phyloP scores from a whole-genome alignment of 2,113 vertebrate species.

The Dicerorhinus sumatrensis region DNA sequence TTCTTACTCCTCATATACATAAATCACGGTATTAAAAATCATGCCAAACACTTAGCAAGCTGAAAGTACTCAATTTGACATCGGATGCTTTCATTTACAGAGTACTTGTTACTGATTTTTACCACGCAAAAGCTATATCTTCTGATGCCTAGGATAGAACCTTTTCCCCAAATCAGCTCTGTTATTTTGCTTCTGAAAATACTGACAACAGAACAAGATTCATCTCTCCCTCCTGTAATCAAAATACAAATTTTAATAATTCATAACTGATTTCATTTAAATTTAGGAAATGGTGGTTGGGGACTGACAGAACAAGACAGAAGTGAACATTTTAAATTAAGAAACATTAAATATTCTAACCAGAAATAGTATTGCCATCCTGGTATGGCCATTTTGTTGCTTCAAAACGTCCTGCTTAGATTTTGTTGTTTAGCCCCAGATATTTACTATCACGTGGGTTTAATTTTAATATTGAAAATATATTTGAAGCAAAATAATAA shows the following conservation, averaged over 20 bases:
- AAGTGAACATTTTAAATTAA: neutral
- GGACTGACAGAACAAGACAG: neutral
- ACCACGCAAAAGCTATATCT: neutral
- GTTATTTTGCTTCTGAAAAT: neutral
- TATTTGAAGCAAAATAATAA: conserved; percentile 19
- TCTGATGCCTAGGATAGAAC: neutral
- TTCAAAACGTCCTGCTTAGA: neutral
- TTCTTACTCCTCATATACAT: neutral
- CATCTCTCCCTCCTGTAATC: neutral
- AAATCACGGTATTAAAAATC: neutral
- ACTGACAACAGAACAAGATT: neutral
- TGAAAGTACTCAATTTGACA: neutral
- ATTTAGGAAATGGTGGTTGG: neutral
- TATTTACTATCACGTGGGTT: neutral
- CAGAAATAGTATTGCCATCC: neutral
- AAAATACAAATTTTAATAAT: neutral
- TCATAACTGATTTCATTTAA: neutral
- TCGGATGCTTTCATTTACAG: neutral
- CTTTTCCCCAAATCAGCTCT: neutral
- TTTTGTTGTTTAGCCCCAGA: neutral
- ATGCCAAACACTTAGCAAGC: neutral
- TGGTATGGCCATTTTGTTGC: neutral
- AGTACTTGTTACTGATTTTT: neutral
- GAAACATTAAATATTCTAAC: neutral
- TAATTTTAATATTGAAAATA: neutral